Evolutionary conservation across 2,113 vertebrate genomes (phyloP), one percentile per base, ranked within the genome.

Genomic region (Merops nubicus): DNA sequence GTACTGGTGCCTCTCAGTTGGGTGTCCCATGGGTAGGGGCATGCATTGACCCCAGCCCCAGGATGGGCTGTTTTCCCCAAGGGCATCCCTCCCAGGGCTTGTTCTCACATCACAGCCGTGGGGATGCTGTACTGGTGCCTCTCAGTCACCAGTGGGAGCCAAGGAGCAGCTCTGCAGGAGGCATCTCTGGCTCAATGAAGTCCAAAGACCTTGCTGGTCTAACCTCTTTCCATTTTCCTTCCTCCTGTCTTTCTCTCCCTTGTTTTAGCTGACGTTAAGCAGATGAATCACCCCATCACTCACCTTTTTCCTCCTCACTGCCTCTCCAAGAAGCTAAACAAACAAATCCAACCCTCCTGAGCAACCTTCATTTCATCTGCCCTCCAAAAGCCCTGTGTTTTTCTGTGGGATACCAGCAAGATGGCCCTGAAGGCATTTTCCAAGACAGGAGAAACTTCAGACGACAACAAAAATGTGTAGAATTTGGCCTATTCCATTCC

Each of bases 391-490:
- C 77, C 85, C 70, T 6, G 1, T 89, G 79, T 93, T 92, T 88
- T 96, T 94, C 85, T 64, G 17, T 22, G 69, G 62, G 69, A 91
- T 93, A 95, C 77, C 86, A 93, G 74, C 73, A 93, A 62, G 50
- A 78, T 80, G 67, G 36, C 93, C 94, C 95, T 91, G 80, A 22
- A 73, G 97, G 94, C 33, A 1, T 96, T 94, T 97, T 95, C 60
- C 94, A 96, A 94, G 88, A 96, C 94, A 94, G 94, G 70, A 91
- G 80, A 94, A 87, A 47, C 48, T 93, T 93, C 93, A 95, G 93
- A 96, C 96, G 84, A 87, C 83, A 83, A 86, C 72, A 97, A 97
- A 95, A 97, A 97, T 96, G 96, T 73, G 50, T 72, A 96, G 96
- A 97, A 97, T 97, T 93, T 72, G 51, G 54, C 75, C 76, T 94